phyloP scores from a whole-genome alignment of 2,113 vertebrate species.

The Dipodomys spectabilis region DNA sequence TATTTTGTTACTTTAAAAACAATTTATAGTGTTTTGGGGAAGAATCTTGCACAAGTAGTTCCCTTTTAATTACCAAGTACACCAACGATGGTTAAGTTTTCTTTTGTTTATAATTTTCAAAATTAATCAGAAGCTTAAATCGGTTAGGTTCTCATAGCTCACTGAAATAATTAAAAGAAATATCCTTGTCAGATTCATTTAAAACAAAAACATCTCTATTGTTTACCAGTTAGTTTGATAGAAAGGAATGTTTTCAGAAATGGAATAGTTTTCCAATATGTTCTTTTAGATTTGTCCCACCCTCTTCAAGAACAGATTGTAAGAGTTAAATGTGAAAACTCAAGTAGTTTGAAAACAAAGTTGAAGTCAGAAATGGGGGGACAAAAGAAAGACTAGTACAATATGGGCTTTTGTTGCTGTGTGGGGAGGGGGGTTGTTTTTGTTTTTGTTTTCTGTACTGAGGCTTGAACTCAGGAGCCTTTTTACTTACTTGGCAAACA shows the following conservation, averaged over 20 bases:
- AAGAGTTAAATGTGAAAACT: conserved; percentile 51
- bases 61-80: conserved; percentile 44
- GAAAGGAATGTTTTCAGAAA: conserved; percentile 67
- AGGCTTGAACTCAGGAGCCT: no score
- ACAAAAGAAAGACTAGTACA: background rate
- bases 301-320: conserved; percentile 10
- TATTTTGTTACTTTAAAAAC: background rate
- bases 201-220: conserved; percentile 51
- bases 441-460: no score
- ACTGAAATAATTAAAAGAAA: conserved; percentile 56
- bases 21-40: no score
- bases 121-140: conserved; percentile 59
- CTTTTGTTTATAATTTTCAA: conserved; percentile 43
- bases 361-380: background rate
- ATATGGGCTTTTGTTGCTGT: background rate
- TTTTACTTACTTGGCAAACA: no score
- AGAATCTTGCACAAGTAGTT: background rate
- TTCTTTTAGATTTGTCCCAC: conserved; percentile 56
- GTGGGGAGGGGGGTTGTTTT: background rate
- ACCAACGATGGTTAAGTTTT: background rate
- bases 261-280: conserved; percentile 35
- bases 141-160: conserved; percentile 46
- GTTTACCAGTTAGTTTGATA: conserved; percentile 58
- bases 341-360: background rate
- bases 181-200: conserved; percentile 32